Evolutionary conservation across 2,113 vertebrate genomes (phyloP).

Genomic region (Oreocharis arfaki): DNA sequence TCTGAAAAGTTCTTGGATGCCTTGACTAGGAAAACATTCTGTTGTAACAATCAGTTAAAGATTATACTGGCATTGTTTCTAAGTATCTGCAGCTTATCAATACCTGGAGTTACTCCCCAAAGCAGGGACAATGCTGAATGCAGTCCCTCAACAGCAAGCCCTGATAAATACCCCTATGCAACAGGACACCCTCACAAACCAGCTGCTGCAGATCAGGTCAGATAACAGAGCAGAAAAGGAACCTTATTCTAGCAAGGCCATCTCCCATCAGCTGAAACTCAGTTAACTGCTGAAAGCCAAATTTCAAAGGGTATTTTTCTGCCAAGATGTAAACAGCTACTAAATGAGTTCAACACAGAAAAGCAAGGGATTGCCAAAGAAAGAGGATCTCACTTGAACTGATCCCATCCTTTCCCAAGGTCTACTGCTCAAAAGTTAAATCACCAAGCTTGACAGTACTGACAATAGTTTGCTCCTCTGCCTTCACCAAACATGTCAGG

Average conservation of each 20-base stretch:
- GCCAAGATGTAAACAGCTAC: background rate
- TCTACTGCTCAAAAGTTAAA: background rate
- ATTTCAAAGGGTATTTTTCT: background rate
- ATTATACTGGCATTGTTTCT: background rate
- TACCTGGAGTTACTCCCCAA: background rate
- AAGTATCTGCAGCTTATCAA: background rate
- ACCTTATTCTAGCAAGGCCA: background rate
- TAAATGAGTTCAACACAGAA: background rate
- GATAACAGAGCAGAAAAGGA: background rate
- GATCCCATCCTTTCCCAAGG: background rate
- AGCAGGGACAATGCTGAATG: background rate
- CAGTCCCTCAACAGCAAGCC: background rate
- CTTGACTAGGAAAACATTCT: background rate
- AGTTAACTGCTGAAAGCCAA: background rate
- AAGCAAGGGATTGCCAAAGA: background rate
- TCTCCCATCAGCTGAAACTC: background rate
- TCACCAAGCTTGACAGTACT: background rate
- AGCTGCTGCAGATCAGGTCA: background rate
- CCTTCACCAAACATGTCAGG: background rate
- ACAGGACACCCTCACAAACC: background rate
- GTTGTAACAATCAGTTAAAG: background rate
- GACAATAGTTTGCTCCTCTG: background rate
- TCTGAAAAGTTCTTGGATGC: background rate
- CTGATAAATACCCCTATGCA: background rate
- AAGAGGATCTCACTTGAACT: background rate